phyloP scores from a whole-genome alignment of 2,113 vertebrate species.

The Mohoua ochrocephala region DNA sequence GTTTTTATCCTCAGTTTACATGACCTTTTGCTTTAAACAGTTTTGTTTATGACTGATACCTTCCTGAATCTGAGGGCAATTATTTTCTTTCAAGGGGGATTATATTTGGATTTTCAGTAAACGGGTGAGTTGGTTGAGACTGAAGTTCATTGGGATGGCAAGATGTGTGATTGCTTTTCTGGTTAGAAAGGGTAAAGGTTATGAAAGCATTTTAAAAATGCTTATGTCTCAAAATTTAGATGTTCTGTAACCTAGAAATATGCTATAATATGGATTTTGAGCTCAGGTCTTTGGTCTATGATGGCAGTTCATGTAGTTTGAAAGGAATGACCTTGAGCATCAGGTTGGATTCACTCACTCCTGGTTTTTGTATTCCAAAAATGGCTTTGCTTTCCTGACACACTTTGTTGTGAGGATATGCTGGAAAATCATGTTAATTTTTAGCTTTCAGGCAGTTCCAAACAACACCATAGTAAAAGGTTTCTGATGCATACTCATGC shows the following conservation, averaged over 20 bases:
- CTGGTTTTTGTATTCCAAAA: neutral
- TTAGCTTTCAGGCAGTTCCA: neutral
- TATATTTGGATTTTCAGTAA: neutral
- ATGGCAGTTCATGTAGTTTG: neutral
- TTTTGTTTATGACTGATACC: neutral
- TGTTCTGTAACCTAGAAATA: neutral
- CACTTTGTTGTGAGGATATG: neutral
- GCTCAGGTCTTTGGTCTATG: neutral
- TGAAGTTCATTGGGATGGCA: neutral
- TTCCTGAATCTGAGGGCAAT: neutral
- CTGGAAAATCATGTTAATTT: neutral
- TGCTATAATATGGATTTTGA: neutral
- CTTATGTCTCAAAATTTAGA: neutral
- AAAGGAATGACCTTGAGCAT: neutral
- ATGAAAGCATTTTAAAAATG: neutral
- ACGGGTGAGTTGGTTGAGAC: neutral
- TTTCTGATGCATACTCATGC: neutral
- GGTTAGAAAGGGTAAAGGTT: neutral
- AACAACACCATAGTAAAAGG: neutral
- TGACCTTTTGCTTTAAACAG: neutral
- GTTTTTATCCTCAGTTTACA: neutral
- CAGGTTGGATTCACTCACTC: neutral
- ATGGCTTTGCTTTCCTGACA: neutral
- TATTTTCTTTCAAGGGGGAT: neutral
- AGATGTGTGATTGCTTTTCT: neutral